Percentiles rank a stretch among this genome's conserved stretches.
Evolutionary conservation across 2,888 invertebrate species (phyloP).

Genomic region (Agrochola lota): DNA sequence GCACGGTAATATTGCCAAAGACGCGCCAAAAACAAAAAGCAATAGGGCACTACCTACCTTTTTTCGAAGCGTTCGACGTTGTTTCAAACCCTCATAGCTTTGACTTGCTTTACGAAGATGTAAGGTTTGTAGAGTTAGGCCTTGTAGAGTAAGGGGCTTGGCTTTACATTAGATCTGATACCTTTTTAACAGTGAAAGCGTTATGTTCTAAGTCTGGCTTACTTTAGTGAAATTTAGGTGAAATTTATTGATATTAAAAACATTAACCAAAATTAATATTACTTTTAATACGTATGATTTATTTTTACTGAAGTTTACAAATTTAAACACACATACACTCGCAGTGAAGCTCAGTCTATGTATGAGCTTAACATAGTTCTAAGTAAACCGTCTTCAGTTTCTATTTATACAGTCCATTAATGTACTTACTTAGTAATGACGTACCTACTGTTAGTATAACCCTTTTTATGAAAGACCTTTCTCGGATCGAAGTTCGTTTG

Average conservation of each 20-base stretch:
- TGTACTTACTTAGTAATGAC: slow-evolving; percentile 40
- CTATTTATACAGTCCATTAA: slow-evolving; percentile 33
- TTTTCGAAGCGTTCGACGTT: too few species aligned
- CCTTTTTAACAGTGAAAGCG: too few species aligned
- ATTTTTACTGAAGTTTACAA: not conserved
- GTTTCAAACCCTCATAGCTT: too few species aligned
- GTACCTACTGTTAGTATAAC: slow-evolving; percentile 42
- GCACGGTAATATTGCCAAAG: too few species aligned
- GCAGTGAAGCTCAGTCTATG: not conserved
- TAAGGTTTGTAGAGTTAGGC: too few species aligned
- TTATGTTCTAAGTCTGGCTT: too few species aligned
- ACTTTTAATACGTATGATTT: not conserved
- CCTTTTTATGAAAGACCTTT: slow-evolving; percentile 52
- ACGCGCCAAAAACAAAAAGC: too few species aligned
- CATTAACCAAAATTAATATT: not conserved
- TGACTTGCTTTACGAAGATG: too few species aligned
- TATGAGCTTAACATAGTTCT: slow-evolving; percentile 8
- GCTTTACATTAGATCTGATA: too few species aligned
- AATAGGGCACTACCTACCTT: too few species aligned
- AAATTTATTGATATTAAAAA: not conserved
- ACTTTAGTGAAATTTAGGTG: too few species aligned
- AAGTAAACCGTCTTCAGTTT: slow-evolving; percentile 16
- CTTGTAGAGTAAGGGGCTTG: too few species aligned
- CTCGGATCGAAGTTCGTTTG: slow-evolving; percentile 46
- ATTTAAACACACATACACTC: not conserved